Conservation (phyloP, 1,140 invertebrate genomes). For the Macrobrachium rosenbergii region DNA sequence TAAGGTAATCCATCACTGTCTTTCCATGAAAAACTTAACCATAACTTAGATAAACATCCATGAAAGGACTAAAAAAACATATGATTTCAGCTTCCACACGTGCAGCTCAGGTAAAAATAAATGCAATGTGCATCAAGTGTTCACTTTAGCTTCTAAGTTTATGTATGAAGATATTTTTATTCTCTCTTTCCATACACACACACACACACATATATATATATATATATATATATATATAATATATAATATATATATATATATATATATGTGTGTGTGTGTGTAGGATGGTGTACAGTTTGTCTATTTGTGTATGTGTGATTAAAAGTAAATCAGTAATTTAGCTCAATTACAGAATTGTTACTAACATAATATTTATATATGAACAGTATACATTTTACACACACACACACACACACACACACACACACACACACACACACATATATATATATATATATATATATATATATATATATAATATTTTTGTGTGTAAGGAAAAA, state of each 20-base stretch:
- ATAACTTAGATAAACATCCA: no score
- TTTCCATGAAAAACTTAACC: no score
- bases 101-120: no score
- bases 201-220: not conserved
- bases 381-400: no score
- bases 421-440: constrained; percentile 8
- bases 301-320: no score
- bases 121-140: not conserved
- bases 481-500: no score
- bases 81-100: no score
- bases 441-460: constrained; percentile 44
- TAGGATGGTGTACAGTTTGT: no score
- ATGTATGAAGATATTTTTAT: not conserved
- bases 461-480: constrained; percentile 24
- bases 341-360: not conserved
- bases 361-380: constrained; percentile 31
- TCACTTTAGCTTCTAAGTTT: not conserved
- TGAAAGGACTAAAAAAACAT: no score
- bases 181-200: not conserved
- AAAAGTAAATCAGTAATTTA: no score
- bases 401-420: constrained; percentile 34
- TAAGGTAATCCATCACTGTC: no score
- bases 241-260: constrained; percentile 8
- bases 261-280: constrained; percentile 10
- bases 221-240: constrained; percentile 18